phyloP scores from a whole-genome alignment of 2,113 vertebrate species.

The Rhadina sibilatrix region DNA sequence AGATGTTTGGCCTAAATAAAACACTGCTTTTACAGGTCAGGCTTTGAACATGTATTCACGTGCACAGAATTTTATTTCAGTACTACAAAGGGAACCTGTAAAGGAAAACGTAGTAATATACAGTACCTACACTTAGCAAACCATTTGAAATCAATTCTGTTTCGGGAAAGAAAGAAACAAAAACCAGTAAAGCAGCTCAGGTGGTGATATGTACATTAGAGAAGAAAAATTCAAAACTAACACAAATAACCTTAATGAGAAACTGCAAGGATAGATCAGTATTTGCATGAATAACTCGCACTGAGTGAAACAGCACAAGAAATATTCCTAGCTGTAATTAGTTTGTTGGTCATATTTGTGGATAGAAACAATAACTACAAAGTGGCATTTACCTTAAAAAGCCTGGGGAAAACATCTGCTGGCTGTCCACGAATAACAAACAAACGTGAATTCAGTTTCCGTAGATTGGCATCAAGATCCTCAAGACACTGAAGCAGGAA shows the following conservation, averaged over 20 bases:
- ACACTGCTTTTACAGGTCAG: neutral
- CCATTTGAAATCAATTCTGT: neutral
- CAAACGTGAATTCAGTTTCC: slow-evolving; percentile 91
- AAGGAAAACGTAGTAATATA: neutral
- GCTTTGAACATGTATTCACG: neutral
- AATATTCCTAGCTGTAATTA: neutral
- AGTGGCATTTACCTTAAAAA: slow-evolving; percentile 85
- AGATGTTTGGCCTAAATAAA: neutral
- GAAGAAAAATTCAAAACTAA: neutral
- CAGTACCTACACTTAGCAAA: neutral
- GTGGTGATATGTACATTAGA: neutral
- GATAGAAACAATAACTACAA: neutral
- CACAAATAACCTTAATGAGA: neutral
- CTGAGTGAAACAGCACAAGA: neutral
- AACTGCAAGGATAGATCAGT: neutral
- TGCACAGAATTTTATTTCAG: neutral
- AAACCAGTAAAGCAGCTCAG: neutral
- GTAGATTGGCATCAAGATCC: slow-evolving; percentile 90
- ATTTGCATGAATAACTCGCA: neutral
- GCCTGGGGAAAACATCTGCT: slow-evolving; percentile 93
- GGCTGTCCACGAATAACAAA: slow-evolving; percentile 97
- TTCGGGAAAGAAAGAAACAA: neutral
- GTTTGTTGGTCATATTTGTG: neutral
- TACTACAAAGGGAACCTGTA: neutral
- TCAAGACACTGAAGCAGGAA: slow-evolving; percentile 95